These are phyloP conservation scores for Cryptoblepharus egeriae DNA, from an alignment of 2,797 vertebrate genomes.

Conservation along the genomic window DNA sequence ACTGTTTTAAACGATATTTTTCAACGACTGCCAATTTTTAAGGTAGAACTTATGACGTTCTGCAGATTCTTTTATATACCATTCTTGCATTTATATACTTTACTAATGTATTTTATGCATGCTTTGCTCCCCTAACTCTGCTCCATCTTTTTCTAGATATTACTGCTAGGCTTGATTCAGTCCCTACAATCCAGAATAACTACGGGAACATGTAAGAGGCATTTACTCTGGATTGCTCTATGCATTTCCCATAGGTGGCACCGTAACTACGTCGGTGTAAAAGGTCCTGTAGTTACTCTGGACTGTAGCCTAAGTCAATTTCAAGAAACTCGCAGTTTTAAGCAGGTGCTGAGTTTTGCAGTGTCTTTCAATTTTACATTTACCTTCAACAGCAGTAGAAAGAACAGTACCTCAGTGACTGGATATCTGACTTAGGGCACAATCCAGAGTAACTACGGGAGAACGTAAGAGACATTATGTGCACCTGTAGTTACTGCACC, in stretches of 20 bases:
- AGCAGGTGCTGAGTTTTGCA: not conserved
- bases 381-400: not conserved
- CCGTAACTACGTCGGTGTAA: too few species aligned
- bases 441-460: too few species aligned
- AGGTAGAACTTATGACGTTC: not conserved
- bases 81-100: not conserved
- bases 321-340: not conserved
- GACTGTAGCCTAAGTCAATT: too few species aligned
- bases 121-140: not conserved
- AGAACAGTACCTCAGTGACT: not conserved
- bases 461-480: too few species aligned
- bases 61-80: not conserved
- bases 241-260: too few species aligned
- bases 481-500: too few species aligned
- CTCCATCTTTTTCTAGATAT: not conserved
- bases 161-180: too few species aligned
- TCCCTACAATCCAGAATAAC: too few species aligned
- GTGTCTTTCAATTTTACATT: not conserved
- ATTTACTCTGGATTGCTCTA: too few species aligned
- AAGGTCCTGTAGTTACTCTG: too few species aligned
- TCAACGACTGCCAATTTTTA: not conserved
- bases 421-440: not conserved
- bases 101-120: not conserved
- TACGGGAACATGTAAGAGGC: too few species aligned
- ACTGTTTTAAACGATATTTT: not conserved